Evolutionary conservation across 2,888 invertebrate species (phyloP), one percentile per base, ranked within the genome.

Genomic region (Pseudococcus longispinus): DNA sequence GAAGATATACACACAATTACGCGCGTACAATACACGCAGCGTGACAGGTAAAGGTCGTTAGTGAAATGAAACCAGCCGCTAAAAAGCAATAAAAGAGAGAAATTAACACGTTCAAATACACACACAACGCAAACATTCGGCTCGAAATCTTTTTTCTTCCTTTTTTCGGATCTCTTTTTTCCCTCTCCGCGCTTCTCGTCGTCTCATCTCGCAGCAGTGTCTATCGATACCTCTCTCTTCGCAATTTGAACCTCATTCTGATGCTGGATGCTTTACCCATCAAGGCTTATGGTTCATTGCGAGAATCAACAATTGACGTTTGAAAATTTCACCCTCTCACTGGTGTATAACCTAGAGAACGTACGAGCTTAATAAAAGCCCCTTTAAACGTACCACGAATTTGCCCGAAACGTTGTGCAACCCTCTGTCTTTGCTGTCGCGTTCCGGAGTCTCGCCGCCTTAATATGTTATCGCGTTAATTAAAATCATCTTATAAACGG

Each of bases 1-100:
- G n/a, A n/a, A n/a, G n/a, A n/a, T n/a, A n/a, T n/a, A 13, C n/a
- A 18, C 26, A 23, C 23, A 37, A 37, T 37, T 70, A 26, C 70
- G 9, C 74, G n/a, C n/a, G 6, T n/a, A 74, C 74, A 29, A 26
- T 70, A 70, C 32, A 32, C 70, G 65, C 23, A 29, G 29, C 29
- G 74, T 74, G 74, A 74, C 74, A 74, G 74, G 74, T 74, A 74
- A 74, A 74, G 74, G 74, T 74, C 74, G 74, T 74, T 74, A 74
- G 74, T 74, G 74, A 74, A 74, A 74, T 74, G 29, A 74, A 74
- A 74, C n/a, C 74, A 37, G 37, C 74, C 74, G 74, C 74, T 74
- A 32, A 74, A 74, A 74, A 74, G 74, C 74, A 74, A 74, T 74
- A 74, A 74, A 74, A n/a, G 32, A 37, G 51, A 74, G 74, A 74